A percentile compares a stretch with the other conserved stretches of the same genome.
phyloP scores from a whole-genome alignment of 1,140 invertebrate species.

The Holotrichia oblita region DNA sequence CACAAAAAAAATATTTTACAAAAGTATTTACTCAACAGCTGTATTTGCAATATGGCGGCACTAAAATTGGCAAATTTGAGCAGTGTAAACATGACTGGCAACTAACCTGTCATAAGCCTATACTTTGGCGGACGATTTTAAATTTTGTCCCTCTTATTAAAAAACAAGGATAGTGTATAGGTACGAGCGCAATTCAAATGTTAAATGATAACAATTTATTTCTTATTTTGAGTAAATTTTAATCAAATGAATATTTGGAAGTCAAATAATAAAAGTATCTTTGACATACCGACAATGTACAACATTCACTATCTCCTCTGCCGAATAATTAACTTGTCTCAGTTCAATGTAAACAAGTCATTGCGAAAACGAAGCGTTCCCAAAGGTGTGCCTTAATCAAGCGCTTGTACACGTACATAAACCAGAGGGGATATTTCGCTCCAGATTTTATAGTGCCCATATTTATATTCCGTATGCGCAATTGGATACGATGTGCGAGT shows the following conservation, averaged over 20 bases:
- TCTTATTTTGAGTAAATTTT: too few species aligned
- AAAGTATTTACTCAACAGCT: too few species aligned
- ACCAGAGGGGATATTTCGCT: conserved; percentile 31
- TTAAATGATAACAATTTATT: too few species aligned
- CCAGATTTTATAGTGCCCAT: conserved; percentile 39
- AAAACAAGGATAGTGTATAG: too few species aligned
- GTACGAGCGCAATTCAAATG: too few species aligned
- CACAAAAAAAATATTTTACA: too few species aligned
- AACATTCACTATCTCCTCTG: conserved; percentile 8
- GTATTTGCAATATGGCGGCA: too few species aligned
- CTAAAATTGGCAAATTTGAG: too few species aligned
- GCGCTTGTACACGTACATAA: conserved; percentile 28
- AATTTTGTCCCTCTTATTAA: too few species aligned
- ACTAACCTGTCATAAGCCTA: too few species aligned
- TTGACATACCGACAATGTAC: conserved; percentile 7
- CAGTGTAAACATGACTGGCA: too few species aligned
- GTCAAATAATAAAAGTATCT: conserved; percentile 2
- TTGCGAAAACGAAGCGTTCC: conserved; percentile 42
- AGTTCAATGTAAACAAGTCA: conserved; percentile 39
- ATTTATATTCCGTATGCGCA: conserved; percentile 41
- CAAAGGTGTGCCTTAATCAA: conserved; percentile 41
- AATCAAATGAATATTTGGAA: not conserved
- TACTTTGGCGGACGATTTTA: too few species aligned
- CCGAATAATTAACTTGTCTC: not conserved
- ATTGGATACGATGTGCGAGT: conserved; percentile 40